Conservation (phyloP, 2,797 vertebrate genomes). For the Oreochromis grahami region DNA sequence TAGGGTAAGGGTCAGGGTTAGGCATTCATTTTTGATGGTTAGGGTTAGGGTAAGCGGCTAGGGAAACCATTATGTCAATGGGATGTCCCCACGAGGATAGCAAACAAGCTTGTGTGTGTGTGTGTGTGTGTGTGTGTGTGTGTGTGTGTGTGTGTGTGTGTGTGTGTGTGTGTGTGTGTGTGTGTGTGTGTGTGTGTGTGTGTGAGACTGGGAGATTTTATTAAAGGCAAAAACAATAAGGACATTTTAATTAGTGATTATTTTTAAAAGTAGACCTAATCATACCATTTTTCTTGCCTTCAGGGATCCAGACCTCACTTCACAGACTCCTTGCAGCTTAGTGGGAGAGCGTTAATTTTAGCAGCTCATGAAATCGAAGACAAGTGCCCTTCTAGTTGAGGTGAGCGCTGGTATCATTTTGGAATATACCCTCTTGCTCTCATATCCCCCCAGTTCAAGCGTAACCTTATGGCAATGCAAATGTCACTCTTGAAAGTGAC, state of each 20-base stretch:
- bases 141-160: neutral
- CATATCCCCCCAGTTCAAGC: neutral
- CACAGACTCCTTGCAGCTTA: neutral
- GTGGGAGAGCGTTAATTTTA: slow-evolving; percentile 72
- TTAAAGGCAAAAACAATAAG: neutral
- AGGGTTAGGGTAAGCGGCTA: too few species aligned
- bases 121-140: neutral
- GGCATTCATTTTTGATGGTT: too few species aligned
- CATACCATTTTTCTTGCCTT: neutral
- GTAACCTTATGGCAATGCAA: neutral
- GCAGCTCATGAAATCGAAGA: slow-evolving; percentile 61
- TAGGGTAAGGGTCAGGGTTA: too few species aligned
- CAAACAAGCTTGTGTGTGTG: neutral
- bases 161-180: neutral
- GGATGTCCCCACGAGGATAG: too few species aligned
- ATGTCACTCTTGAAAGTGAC: neutral
- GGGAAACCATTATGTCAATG: too few species aligned
- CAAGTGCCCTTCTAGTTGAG: slow-evolving; percentile 48
- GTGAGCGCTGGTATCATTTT: neutral
- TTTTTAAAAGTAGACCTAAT: neutral
- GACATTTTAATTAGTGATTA: neutral
- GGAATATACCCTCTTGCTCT: neutral
- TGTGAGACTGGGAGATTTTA: neutral
- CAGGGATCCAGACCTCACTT: neutral
- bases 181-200: neutral